A percentile compares a stretch with the other conserved stretches of the same genome.
phyloP scores from a whole-genome alignment of 2,888 invertebrate genomes.

The Patella depressa region DNA sequence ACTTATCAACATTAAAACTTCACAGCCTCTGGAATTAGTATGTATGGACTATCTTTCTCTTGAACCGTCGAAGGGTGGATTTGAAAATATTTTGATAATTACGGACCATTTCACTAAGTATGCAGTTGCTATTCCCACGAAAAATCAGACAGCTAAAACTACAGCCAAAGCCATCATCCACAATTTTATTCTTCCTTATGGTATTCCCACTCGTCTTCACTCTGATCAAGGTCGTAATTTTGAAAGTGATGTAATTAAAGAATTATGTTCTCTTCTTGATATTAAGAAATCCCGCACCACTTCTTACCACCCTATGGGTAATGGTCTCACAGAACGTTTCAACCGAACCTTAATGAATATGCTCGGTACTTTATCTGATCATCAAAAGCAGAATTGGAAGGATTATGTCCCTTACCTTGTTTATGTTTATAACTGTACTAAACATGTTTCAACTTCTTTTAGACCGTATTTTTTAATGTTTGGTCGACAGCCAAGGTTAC shows the following conservation, averaged over 20 bases:
- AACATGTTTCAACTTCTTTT: neutral
- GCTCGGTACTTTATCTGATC: neutral
- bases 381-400: neutral
- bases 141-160: neutral
- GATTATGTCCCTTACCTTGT: too few relatives aligned
- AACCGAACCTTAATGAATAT: neutral
- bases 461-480: constrained; percentile 27
- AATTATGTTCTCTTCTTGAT: neutral
- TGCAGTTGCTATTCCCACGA: neutral
- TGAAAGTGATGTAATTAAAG: neutral
- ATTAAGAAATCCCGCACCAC: too few relatives aligned
- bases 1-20: constrained; percentile 9
- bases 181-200: neutral
- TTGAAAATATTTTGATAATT: constrained; percentile 22
- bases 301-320: neutral
- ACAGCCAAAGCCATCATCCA: neutral
- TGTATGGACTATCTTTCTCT: constrained; percentile 17
- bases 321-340: neutral
- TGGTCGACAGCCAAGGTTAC: constrained; percentile 34
- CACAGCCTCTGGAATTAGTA: constrained; percentile 27
- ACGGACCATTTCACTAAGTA: constrained; percentile 29
- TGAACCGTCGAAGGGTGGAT: constrained; percentile 26
- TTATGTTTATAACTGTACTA: too few relatives aligned
- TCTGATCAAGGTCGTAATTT: constrained; percentile 7
- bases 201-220: neutral